A percentile compares a stretch with the other conserved stretches of the same genome.
These are phyloP conservation scores for Hemiscyllium ocellatum DNA, from an alignment of 2,113 vertebrate species.

Conservation along the genomic window DNA sequence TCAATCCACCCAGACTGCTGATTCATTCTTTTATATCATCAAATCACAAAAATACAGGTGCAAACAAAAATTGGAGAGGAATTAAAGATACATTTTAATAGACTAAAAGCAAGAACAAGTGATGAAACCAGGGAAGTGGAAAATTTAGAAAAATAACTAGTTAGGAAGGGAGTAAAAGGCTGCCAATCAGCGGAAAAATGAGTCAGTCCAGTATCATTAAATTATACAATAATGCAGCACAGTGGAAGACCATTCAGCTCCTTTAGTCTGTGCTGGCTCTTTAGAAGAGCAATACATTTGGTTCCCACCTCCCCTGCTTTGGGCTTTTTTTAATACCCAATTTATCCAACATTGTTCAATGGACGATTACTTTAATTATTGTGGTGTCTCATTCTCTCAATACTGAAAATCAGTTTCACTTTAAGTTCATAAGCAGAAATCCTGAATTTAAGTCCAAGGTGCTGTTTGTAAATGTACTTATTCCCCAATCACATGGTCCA, in stretches of 20 bases:
- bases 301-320: not conserved
- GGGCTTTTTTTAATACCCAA: not conserved
- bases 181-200: no score
- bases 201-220: not conserved
- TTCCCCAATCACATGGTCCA: conserved; percentile 79
- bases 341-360: not conserved
- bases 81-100: not conserved
- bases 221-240: not conserved
- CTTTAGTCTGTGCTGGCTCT: not conserved
- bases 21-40: not conserved
- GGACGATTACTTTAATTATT: not conserved
- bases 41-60: not conserved
- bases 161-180: not conserved
- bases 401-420: no score
- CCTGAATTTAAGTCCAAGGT: conserved; percentile 58
- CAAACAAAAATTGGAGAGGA: not conserved
- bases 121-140: not conserved
- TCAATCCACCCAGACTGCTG: not conserved
- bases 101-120: not conserved
- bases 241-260: not conserved
- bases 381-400: not conserved
- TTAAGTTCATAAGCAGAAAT: no score
- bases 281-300: not conserved
- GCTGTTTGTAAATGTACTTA: conserved; percentile 74
- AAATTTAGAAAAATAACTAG: not conserved